Conservation (phyloP, 2,797 vertebrate species). For the Triplophysa bombifrons region DNA sequence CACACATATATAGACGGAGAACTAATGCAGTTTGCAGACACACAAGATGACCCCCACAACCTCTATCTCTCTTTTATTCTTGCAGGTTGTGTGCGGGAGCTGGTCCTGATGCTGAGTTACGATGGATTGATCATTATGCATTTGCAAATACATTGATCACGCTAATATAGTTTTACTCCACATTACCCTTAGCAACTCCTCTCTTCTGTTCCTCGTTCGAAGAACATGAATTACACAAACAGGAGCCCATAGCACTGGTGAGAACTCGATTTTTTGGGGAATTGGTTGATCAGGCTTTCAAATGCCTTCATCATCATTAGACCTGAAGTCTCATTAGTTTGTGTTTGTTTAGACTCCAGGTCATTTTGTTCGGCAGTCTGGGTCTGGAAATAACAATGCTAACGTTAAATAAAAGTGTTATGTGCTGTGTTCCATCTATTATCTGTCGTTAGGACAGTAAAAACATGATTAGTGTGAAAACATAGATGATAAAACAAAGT, state of each 20-base stretch:
- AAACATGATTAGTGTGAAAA: constrained; percentile 42
- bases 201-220: neutral
- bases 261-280: neutral
- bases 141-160: neutral
- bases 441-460: constrained; percentile 37
- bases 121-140: neutral
- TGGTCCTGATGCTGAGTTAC: neutral
- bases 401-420: neutral
- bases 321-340: neutral
- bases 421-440: constrained; percentile 35
- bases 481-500: constrained; percentile 42
- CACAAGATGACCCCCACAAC: neutral
- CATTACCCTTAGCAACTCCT: neutral
- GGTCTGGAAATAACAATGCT: constrained; percentile 25
- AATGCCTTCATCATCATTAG: neutral
- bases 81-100: constrained; percentile 28
- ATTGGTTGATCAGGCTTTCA: neutral
- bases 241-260: neutral
- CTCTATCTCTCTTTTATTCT: constrained; percentile 20
- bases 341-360: constrained; percentile 16
- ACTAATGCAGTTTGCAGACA: constrained; percentile 25
- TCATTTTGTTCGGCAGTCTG: constrained; percentile 22
- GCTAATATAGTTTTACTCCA: neutral
- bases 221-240: neutral
- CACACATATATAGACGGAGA: constrained; percentile 1